These are phyloP conservation scores for Lanistes nyassanus DNA, from an alignment of 1,140 invertebrate species.

Conservation along the genomic window DNA sequence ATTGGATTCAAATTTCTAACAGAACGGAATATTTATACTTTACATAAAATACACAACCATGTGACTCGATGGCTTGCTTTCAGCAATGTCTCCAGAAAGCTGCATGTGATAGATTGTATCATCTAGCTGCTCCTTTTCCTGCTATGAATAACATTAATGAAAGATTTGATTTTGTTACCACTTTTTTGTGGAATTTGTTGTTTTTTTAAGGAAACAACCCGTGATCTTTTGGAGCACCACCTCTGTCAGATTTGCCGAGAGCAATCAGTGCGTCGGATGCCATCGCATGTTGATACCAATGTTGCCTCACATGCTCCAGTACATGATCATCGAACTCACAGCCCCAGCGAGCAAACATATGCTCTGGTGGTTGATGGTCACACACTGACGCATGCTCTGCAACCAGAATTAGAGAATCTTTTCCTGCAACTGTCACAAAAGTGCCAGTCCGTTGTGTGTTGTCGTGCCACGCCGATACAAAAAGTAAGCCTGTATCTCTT, in stretches of 20 bases:
- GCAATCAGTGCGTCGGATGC: conserved; percentile 13
- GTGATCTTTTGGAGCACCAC: conserved; percentile 45
- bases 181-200: background rate
- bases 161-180: too few species aligned
- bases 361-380: conserved; percentile 94
- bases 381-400: conserved; percentile 86
- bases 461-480: conserved; percentile 66
- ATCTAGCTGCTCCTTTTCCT: too few species aligned
- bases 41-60: too few species aligned
- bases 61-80: too few species aligned
- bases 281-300: background rate
- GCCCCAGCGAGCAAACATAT: conserved; percentile 30
- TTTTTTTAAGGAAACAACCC: conserved; percentile 42
- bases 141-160: too few species aligned
- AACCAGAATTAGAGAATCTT: conserved; percentile 62
- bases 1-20: too few species aligned
- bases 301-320: background rate
- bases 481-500: conserved; percentile 50
- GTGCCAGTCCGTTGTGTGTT: conserved; percentile 66
- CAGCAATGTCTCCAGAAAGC: too few species aligned
- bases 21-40: too few species aligned
- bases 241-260: conserved; percentile 45
- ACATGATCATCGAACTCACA: background rate
- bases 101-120: too few species aligned
- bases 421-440: conserved; percentile 57